Percentiles rank a stretch among this genome's conserved stretches.
Conservation (phyloP, 2,113 vertebrate species). For the Dermatemys mawii region DNA sequence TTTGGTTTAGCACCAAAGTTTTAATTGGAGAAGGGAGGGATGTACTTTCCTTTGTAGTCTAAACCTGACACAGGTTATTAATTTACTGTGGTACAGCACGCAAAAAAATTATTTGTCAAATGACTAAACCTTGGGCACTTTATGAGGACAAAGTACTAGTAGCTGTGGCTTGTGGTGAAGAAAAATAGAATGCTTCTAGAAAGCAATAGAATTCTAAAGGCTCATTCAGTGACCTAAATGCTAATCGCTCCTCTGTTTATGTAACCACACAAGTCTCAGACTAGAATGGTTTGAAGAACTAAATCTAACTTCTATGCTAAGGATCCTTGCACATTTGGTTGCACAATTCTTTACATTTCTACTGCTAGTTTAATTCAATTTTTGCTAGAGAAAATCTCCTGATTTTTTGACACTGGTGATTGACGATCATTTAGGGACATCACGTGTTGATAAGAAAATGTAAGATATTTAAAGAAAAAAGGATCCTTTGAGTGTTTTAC, state of each 20-base stretch:
- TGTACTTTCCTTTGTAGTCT: background rate
- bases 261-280: background rate
- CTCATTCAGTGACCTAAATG: constrained; percentile 47
- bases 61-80: background rate
- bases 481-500: constrained; percentile 16
- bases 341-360: constrained; percentile 29
- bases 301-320: background rate
- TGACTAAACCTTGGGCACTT: background rate
- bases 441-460: background rate
- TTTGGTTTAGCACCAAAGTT: background rate
- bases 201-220: constrained; percentile 12
- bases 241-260: constrained; percentile 27
- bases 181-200: constrained; percentile 8
- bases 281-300: background rate
- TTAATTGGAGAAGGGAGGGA: background rate
- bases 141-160: background rate
- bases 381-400: constrained; percentile 26
- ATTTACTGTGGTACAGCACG: background rate
- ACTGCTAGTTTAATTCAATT: constrained; percentile 33
- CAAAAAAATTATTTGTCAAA: background rate
- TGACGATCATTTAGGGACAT: constrained; percentile 9
- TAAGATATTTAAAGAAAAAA: constrained; percentile 18
- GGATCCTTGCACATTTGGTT: constrained; percentile 9
- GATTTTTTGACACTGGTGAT: constrained; percentile 31
- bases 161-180: background rate